Percentiles rank a stretch among this genome's conserved stretches.
These are phyloP conservation scores for Eriosoma lanigerum DNA, from an alignment of 1,140 invertebrate species.

Conservation along the genomic window DNA sequence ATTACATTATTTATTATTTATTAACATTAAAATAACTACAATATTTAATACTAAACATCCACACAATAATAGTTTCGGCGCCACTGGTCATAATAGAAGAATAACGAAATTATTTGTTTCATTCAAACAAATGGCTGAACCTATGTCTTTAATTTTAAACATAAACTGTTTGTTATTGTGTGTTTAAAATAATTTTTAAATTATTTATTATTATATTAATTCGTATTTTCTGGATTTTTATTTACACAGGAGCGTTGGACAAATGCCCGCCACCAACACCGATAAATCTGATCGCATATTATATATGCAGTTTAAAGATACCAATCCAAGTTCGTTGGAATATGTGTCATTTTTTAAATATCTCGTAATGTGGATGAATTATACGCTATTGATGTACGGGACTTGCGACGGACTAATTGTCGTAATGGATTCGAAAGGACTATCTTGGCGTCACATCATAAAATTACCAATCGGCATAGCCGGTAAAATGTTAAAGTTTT, in stretches of 20 bases:
- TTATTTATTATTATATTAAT: no score
- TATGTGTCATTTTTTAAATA: not conserved
- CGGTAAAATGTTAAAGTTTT: constrained; percentile 12
- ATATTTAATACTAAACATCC: no score
- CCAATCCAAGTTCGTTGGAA: not conserved
- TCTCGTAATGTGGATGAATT: constrained; percentile 10
- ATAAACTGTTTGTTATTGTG: no score
- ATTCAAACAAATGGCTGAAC: no score
- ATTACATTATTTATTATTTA: no score
- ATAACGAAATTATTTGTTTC: no score
- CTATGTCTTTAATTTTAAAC: no score
- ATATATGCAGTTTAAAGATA: not conserved
- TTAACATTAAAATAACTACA: no score
- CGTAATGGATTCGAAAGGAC: not conserved
- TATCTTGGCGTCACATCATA: constrained; percentile 17
- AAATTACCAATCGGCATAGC: not conserved
- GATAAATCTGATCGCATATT: constrained; percentile 1
- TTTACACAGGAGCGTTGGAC: not conserved
- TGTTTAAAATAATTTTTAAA: no score
- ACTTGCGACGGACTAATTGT: constrained; percentile 9
- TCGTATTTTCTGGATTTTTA: not conserved
- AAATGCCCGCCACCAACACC: not conserved
- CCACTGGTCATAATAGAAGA: no score
- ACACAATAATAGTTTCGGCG: no score
- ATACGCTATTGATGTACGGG: not conserved